Evolutionary conservation across 2,888 invertebrate genomes (phyloP).

Genomic region (Pecten maximus): DNA sequence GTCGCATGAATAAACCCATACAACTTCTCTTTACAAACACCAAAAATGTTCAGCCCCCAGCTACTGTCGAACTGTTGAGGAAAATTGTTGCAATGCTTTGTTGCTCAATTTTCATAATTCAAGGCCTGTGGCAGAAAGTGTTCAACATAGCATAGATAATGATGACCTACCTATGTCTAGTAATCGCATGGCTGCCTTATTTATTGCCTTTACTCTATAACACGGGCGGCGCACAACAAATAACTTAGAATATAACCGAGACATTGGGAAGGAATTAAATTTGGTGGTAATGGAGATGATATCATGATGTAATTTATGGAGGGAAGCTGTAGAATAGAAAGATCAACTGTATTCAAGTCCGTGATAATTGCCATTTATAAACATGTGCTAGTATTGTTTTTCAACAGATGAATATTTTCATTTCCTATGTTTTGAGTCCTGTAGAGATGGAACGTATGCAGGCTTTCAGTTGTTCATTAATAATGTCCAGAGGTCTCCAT

Average conservation of each 20-base stretch:
- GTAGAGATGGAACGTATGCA: neutral
- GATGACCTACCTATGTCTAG: conserved; percentile 20
- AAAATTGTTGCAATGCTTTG: conserved; percentile 22
- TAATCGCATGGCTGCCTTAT: neutral
- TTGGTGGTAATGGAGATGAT: conserved; percentile 8
- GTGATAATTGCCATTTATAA: neutral
- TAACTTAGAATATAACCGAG: neutral
- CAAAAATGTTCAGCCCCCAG: neutral
- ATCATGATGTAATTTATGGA: neutral
- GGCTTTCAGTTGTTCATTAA: neutral
- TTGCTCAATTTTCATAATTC: conserved; percentile 35
- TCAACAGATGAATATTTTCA: neutral
- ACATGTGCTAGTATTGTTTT: neutral
- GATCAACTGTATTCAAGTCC: neutral
- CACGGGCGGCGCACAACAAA: neutral
- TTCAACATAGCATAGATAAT: neutral
- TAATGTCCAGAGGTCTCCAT: neutral
- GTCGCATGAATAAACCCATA: conserved; percentile 28
- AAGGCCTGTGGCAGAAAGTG: conserved; percentile 31
- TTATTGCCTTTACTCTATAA: neutral
- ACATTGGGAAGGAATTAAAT: neutral
- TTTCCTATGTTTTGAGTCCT: neutral
- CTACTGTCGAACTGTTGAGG: conserved; percentile 13
- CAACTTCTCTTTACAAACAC: neutral
- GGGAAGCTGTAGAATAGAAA: neutral